Conservation (phyloP, 2,797 vertebrate species). For the Peromyscus attwateri region DNA sequence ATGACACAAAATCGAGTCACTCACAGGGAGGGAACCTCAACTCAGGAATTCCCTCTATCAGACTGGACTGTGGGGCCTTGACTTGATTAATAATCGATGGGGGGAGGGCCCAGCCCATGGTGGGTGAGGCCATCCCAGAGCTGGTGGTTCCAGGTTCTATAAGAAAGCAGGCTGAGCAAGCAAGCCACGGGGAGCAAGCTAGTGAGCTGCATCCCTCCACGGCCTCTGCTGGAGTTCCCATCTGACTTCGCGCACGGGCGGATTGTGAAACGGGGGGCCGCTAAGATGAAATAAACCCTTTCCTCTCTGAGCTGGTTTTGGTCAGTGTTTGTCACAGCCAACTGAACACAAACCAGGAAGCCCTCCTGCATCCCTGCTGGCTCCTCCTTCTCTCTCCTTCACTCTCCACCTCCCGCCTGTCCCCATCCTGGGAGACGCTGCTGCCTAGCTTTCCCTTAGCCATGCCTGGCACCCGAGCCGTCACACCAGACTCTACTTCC, state of each 20-base stretch:
- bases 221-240: background rate
- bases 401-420: background rate
- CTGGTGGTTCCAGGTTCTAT: background rate
- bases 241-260: background rate
- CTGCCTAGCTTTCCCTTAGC: background rate
- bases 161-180: background rate
- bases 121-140: background rate
- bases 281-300: background rate
- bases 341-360: background rate
- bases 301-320: background rate
- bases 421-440: background rate
- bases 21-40: too few species aligned
- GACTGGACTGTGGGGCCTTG: background rate
- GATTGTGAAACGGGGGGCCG: background rate
- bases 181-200: background rate
- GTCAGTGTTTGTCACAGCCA: background rate
- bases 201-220: background rate
- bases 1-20: background rate
- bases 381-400: too few species aligned
- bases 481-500: background rate
- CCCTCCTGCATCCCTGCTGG: background rate
- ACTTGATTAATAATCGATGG: background rate
- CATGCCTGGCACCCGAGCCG: background rate
- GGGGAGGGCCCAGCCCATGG: background rate
- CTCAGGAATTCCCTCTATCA: background rate